These are phyloP conservation scores for Grallaria varia DNA, from an alignment of 2,113 vertebrate genomes.

Conservation along the genomic window DNA sequence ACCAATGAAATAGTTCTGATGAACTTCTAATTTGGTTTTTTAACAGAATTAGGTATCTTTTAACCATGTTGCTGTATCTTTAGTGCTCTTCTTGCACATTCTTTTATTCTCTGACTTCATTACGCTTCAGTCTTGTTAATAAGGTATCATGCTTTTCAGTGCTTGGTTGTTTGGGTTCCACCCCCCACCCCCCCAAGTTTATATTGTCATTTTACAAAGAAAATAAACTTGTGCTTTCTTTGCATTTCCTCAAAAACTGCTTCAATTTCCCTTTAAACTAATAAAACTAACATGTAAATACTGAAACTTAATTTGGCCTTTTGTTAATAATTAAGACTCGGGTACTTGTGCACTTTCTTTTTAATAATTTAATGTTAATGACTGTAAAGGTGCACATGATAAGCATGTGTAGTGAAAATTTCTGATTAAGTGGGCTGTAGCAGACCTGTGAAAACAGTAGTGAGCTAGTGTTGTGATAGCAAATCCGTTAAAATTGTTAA, in stretches of 20 bases:
- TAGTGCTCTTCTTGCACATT: background rate
- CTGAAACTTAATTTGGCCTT: background rate
- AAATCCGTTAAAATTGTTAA: background rate
- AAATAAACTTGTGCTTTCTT: background rate
- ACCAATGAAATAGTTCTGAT: background rate
- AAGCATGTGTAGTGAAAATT: background rate
- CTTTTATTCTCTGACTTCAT: background rate
- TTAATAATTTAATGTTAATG: background rate
- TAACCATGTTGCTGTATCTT: fast-evolving
- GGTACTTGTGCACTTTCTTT: background rate
- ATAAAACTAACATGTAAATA: background rate
- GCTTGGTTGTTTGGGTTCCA: background rate
- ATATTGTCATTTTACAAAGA: background rate
- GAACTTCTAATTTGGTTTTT: background rate
- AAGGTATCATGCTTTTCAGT: background rate
- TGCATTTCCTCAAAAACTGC: background rate
- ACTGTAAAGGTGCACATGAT: background rate
- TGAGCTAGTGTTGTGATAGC: background rate
- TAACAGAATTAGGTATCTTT: background rate
- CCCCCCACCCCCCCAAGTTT: background rate
- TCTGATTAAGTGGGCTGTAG: background rate
- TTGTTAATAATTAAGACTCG: background rate
- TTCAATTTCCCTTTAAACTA: background rate
- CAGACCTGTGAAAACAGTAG: background rate
- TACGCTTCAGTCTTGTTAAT: background rate